Base-by-base conservation (phyloP, 1,140 invertebrate species). In the Vanessa tameamea region DNA sequence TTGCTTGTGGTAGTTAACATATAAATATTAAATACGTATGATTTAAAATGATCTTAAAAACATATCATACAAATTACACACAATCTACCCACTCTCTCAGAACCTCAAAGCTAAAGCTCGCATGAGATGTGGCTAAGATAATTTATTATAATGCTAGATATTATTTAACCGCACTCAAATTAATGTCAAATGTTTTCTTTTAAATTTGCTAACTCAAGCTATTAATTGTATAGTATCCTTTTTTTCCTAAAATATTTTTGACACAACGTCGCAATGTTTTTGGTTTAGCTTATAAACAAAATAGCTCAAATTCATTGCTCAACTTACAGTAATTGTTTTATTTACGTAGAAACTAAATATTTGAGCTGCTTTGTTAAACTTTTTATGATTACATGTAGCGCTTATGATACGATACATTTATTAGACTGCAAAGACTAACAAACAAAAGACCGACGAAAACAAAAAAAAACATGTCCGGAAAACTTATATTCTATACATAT, bases 101-200 rank as follows among this genome's bases (percentile, higher is more conserved):
- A 13, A 43, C 31, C 50, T 26, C 1, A 57, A 64, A 64, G 63
- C 51, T 43, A 53, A 50, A 23, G 53, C 51, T 47, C 47, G 66
- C 63, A 64, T 64, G 63, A 64, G 47, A 67, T 53, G 65, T 68
- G 48, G 47, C 50, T 68, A 31, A 53, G 20, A 57, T 13, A 64
- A 64, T 64, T 64, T 64, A 8, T 50, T 72, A 23, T 53, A n/a
- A 37, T 26, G 47, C 69, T 66, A 51, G 20, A 66, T 26, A 15
- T 51, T 53, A 43, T 31, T 68, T 43, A 53, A 69, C 68, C 12
- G 68, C 68, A 59, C 57, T 43, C 16, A 37, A 23, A 61, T 15
- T 12, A 37, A n/a, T 37, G 31, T 37, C 5, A 57, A 57, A 23
- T 12, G 9, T 20, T 61, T 61, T 15, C 37, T 31, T 43, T 43